Conservation (phyloP, 2,113 vertebrate species). For the Cinclus mexicanus region DNA sequence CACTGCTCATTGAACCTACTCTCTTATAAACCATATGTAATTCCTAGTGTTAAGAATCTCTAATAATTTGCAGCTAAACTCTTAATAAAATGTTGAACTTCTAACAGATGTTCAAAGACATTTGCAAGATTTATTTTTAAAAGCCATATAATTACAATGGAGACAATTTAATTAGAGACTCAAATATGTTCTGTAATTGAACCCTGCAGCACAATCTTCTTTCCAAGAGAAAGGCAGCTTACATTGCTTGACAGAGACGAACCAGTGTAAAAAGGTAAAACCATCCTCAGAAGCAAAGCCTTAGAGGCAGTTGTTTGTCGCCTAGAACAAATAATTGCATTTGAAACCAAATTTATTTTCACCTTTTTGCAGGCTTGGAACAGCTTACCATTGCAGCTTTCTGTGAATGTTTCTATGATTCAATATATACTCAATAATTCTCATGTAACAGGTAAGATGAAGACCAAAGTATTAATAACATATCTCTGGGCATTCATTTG, state of each 20-base stretch:
- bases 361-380: neutral
- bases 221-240: neutral
- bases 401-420: neutral
- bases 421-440: neutral
- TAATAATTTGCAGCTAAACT: slow-evolving; percentile 1
- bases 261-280: neutral
- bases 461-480: neutral
- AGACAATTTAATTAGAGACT: slow-evolving; percentile 38
- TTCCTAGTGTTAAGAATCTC: neutral
- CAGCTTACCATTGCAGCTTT: neutral
- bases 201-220: neutral
- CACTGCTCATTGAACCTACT: neutral
- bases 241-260: neutral
- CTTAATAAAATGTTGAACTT: neutral
- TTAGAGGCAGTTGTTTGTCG: neutral
- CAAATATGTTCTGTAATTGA: slow-evolving; percentile 31
- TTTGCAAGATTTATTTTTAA: slow-evolving; percentile 26
- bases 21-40: neutral
- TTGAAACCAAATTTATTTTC: neutral
- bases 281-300: neutral
- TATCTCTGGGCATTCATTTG: neutral
- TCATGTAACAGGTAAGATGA: neutral
- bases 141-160: slow-evolving; percentile 11
- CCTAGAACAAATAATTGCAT: neutral
- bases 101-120: neutral